These are phyloP conservation scores for Torymus aiolomorphi DNA, from an alignment of 2,888 invertebrate species.

Conservation along the genomic window DNA sequence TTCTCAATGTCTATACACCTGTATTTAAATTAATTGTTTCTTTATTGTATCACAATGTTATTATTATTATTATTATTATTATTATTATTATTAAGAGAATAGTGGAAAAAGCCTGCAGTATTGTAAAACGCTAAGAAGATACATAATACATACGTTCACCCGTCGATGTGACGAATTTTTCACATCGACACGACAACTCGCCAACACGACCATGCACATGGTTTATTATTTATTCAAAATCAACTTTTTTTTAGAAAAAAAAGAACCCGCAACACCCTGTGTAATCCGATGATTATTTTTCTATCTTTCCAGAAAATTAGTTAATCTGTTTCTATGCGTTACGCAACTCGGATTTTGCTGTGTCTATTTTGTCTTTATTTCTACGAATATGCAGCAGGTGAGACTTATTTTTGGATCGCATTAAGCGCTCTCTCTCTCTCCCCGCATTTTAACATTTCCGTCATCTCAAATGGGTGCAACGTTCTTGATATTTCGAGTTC, in stretches of 20 bases:
- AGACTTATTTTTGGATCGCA: conserved; percentile 56
- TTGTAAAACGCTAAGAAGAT: conserved; percentile 33
- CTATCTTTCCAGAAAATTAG: conserved; percentile 76
- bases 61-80: too few species aligned
- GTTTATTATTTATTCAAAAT: background rate
- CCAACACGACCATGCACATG: conserved; percentile 11
- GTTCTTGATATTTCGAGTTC: background rate
- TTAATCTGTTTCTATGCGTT: conserved; percentile 92
- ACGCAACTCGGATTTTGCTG: conserved; percentile 99
- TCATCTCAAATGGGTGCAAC: conserved; percentile 17
- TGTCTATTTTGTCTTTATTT: conserved; percentile 96
- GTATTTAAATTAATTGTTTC: too few species aligned
- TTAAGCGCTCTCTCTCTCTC: conserved; percentile 1
- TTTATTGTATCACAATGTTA: too few species aligned
- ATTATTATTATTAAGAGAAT: too few species aligned
- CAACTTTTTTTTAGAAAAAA: background rate
- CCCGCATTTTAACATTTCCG: conserved; percentile 11
- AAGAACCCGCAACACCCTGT: background rate
- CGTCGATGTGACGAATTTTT: too few species aligned
- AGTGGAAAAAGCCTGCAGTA: conserved; percentile 29
- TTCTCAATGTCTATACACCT: too few species aligned
- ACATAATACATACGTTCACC: background rate
- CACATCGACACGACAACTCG: background rate
- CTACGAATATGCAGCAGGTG: conserved; percentile 89
- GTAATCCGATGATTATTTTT: conserved; percentile 43